phyloP scores from a whole-genome alignment of 2,113 vertebrate species.

The Ibidorhyncha struthersii region DNA sequence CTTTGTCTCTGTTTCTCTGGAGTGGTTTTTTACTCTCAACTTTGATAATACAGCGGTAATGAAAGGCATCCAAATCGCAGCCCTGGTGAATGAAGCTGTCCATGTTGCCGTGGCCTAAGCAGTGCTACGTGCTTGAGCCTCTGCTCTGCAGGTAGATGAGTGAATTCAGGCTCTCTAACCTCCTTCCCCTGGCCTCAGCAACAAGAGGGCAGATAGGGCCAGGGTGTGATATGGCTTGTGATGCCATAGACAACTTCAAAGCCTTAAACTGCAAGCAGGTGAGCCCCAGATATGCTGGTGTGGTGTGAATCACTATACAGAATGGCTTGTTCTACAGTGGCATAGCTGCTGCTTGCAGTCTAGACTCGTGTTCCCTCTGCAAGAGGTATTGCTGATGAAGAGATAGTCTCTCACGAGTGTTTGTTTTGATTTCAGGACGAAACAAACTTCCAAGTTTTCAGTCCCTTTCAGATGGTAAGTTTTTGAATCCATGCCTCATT shows the following conservation, averaged over 20 bases:
- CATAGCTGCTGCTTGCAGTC: not conserved
- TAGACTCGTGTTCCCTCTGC: not conserved
- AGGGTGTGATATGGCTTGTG: not conserved
- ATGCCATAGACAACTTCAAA: not conserved
- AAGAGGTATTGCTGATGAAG: not conserved
- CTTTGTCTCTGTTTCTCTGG: not conserved
- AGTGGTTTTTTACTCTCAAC: not conserved
- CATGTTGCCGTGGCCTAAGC: rapidly evolving
- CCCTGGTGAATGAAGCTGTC: not conserved
- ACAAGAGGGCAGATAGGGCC: not conserved
- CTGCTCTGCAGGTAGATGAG: not conserved
- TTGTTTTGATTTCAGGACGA: constrained; percentile 78
- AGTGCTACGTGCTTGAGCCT: not conserved
- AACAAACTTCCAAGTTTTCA: constrained; percentile 81
- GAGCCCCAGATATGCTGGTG: not conserved
- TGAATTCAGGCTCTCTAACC: not conserved
- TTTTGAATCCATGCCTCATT: not conserved
- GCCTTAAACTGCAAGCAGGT: not conserved
- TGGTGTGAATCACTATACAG: not conserved
- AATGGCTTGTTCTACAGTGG: not conserved
- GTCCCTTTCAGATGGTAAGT: constrained; percentile 87
- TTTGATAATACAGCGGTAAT: not conserved
- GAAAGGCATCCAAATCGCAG: not conserved
- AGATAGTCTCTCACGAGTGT: not conserved
- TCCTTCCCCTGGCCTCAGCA: not conserved